Base-by-base conservation (phyloP, 2,888 invertebrate genomes). In the Patella caerulea region DNA sequence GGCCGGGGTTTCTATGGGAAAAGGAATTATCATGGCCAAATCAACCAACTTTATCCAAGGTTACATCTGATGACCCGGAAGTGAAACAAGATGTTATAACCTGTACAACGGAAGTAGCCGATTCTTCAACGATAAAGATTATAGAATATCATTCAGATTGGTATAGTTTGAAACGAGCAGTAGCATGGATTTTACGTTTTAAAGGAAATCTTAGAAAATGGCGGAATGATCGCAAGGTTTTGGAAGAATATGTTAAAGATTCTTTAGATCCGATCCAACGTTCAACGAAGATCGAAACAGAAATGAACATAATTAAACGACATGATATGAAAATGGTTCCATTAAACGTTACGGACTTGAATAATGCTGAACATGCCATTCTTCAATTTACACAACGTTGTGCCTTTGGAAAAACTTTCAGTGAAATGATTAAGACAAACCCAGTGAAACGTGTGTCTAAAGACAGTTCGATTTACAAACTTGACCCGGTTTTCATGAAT, bases 51-150 rank as follows among this genome's bases (percentile, higher is more conserved):
- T 29, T 45, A n/a, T n/a, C 45, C 17, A 29, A 73, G 17, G 29
- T 73, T 0, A 19, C 19, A 19, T 34, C 29, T 29, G 74, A 65
- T 17, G 74, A 74, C 45, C 65, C 65, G 17, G 74, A 74, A 74
- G 74, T 74, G 15, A 74, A 65, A 56, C 19, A 65, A 74, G 59
- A 55, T 34, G 65, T 74, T 4, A 34, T 15, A 56, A 59, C 45
- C 29, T 56, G 7, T 29, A 7, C 45, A 12, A 65, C 65, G 34
- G 19, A 65, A 3, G 15, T 24, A 24, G 19, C 9, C 0, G 24
- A 65, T n/a, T 12, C n/a, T 65, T 14, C 59, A n/a, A 59, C 59
- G 11, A n/a, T 59, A 59, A 59, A 19, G 19, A 14, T 19, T 65
- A 65, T 65, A 12, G 65, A 65, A 19, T 65, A 65, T 24, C 19